A percentile compares a stretch with the other conserved stretches of the same genome.
Evolutionary conservation across 2,888 invertebrate genomes (phyloP).

Genomic region (Eurois occulta): DNA sequence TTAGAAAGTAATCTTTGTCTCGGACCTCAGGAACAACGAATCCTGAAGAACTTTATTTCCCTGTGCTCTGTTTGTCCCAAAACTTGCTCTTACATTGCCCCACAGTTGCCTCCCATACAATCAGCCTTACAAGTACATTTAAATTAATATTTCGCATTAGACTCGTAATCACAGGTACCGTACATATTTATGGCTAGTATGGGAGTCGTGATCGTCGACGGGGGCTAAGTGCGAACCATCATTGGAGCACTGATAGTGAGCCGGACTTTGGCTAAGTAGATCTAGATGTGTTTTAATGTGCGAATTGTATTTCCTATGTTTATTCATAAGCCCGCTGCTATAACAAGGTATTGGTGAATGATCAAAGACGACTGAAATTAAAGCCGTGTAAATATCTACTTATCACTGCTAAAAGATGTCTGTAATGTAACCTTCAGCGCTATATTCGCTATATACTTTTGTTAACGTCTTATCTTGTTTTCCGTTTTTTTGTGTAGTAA

Average conservation of each 20-base stretch:
- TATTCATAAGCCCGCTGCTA: constrained; percentile 4
- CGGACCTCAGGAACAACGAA: background rate
- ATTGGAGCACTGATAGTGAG: constrained; percentile 59
- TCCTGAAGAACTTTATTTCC: background rate
- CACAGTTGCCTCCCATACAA: constrained; percentile 22
- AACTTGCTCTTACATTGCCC: background rate
- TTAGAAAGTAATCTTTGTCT: background rate
- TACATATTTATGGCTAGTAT: constrained; percentile 73
- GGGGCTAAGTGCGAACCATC: constrained; percentile 73
- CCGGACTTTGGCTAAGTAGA: constrained; percentile 66
- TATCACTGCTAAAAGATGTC: background rate
- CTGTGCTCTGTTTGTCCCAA: background rate
- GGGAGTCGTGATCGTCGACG: constrained; percentile 76
- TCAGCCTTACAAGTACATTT: constrained; percentile 57
- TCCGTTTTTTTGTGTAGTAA: no score
- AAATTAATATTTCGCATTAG: constrained; percentile 82
- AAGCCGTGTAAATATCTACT: background rate
- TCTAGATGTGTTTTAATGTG: constrained; percentile 53
- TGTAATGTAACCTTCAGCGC: no score
- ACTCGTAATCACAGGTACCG: constrained; percentile 72
- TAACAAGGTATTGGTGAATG: background rate
- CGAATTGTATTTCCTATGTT: constrained; percentile 33
- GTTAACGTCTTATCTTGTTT: no score
- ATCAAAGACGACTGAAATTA: background rate
- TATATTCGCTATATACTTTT: no score